These are phyloP conservation scores for Tenthredo scrophulariae DNA, from an alignment of 2,888 invertebrate species.

Conservation along the genomic window DNA sequence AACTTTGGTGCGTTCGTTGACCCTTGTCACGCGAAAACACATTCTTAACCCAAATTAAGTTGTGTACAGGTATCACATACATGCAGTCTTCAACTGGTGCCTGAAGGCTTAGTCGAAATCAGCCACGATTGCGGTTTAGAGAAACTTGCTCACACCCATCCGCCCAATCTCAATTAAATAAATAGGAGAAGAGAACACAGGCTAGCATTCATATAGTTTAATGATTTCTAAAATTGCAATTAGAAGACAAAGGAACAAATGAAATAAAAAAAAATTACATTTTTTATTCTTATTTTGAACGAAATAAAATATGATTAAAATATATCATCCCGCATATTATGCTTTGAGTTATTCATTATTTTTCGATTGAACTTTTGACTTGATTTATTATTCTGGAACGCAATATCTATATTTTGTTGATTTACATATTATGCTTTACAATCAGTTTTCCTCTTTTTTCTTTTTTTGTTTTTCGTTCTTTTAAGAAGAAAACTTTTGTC, in stretches of 20 bases:
- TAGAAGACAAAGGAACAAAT: background rate
- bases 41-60: conserved; percentile 54
- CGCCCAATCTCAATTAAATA: background rate
- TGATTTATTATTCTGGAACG: background rate
- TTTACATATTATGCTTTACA: background rate
- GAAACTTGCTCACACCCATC: conserved; percentile 33
- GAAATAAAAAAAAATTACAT: background rate
- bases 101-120: conserved; percentile 18
- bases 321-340: background rate
- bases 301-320: background rate
- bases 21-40: conserved; percentile 49
- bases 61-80: background rate
- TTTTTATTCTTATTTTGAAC: background rate
- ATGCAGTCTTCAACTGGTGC: background rate
- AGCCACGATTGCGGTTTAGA: conserved; percentile 15
- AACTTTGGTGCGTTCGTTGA: conserved; percentile 50
- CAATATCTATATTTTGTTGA: background rate
- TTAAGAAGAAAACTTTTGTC: background rate
- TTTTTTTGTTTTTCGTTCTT: background rate
- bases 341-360: background rate
- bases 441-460: background rate
- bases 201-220: background rate
- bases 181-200: background rate
- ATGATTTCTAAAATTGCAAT: background rate
- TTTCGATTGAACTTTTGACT: background rate